Conservation (phyloP, 30 jellyfish, hydroid and myxozoan genomes). For the Mastigias papua region DNA sequence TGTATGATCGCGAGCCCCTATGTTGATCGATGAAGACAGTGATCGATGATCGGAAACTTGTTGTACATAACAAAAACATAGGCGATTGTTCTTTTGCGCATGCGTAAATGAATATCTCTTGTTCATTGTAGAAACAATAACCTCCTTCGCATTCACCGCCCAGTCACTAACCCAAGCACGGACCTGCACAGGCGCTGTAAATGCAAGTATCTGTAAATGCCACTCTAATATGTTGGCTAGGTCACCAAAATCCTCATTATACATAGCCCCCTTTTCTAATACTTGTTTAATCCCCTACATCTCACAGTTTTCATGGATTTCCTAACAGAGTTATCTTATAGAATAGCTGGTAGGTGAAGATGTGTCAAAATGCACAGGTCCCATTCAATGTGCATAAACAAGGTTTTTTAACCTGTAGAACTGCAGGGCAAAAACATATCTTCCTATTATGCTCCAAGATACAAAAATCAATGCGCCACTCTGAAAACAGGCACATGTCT, state of each 20-base stretch:
- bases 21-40: conserved; percentile 14
- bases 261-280: too few species aligned
- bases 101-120: conserved; percentile 41
- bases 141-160: conserved; percentile 17
- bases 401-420: neutral
- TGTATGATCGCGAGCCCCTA: conserved; percentile 32
- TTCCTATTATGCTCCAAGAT: neutral
- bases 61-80: conserved; percentile 43
- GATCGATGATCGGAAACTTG: conserved; percentile 19
- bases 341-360: neutral
- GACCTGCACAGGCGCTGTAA: too few species aligned
- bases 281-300: neutral
- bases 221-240: too few species aligned
- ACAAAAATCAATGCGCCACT: neutral
- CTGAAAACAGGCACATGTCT: neutral
- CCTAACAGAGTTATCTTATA: neutral
- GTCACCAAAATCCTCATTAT: too few species aligned
- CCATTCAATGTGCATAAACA: neutral
- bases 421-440: neutral
- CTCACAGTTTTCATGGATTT: neutral
- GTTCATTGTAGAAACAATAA: conserved; percentile 21
- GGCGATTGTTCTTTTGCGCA: conserved; percentile 56
- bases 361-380: conserved; percentile 12
- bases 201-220: too few species aligned
- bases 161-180: too few species aligned